Percentiles rank a stretch among this genome's conserved stretches.
phyloP scores from a whole-genome alignment of 2,888 invertebrate genomes.

The Byasa hedistus region DNA sequence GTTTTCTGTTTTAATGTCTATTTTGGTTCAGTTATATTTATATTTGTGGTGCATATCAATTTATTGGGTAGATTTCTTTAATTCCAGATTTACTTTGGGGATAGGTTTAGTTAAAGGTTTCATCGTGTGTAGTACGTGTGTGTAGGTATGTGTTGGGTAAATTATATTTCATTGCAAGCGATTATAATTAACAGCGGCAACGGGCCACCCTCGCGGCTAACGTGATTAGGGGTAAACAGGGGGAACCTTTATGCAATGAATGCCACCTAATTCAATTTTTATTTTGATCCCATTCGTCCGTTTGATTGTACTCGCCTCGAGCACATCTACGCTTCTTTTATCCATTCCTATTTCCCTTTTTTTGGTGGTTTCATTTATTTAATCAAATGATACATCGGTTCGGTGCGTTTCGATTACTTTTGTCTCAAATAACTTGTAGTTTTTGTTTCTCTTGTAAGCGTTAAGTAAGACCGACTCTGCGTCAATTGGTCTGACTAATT shows the following conservation, averaged over 20 bases:
- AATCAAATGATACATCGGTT: not conserved
- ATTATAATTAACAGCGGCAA: conserved; percentile 33
- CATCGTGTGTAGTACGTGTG: no score
- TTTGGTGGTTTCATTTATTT: not conserved
- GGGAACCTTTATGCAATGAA: conserved; percentile 52
- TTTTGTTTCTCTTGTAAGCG: no score
- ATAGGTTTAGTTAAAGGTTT: no score
- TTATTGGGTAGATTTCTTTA: no score
- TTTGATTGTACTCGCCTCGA: conserved; percentile 54
- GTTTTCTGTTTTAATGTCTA: no score
- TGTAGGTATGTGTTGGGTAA: not conserved
- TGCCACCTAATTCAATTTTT: conserved; percentile 64
- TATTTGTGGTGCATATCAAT: no score
- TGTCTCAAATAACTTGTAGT: no score
- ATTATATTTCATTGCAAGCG: conserved; percentile 8
- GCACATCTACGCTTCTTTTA: conserved; percentile 38
- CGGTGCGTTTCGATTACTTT: no score
- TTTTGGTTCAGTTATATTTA: no score
- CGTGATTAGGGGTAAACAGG: conserved; percentile 34
- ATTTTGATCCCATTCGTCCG: conserved; percentile 67
- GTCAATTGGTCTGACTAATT: no score
- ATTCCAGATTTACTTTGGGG: no score
- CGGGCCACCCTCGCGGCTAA: conserved; percentile 27
- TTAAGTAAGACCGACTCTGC: no score
- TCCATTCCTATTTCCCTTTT: not conserved